These are phyloP conservation scores for Hipparchia semele DNA, from an alignment of 2,888 invertebrate species.

Conservation along the genomic window DNA sequence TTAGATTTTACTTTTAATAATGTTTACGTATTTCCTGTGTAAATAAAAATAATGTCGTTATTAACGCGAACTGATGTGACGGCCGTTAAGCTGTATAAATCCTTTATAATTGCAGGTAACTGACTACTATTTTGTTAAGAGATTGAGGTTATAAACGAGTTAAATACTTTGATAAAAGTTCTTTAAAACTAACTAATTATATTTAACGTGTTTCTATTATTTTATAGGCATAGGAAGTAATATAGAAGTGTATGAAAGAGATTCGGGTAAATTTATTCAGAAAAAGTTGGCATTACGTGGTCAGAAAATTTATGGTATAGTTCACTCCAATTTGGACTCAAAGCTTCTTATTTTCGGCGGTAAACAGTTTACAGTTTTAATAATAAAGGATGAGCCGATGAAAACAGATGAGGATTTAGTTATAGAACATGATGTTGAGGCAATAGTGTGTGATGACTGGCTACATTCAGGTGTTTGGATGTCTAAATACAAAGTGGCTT, in stretches of 20 bases:
- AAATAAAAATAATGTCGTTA: constrained; percentile 44
- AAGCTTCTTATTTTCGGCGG: constrained; percentile 82
- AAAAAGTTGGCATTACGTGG: constrained; percentile 60
- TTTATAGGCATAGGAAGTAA: constrained; percentile 82
- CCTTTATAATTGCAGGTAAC: constrained; percentile 76
- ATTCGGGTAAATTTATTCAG: constrained; percentile 46
- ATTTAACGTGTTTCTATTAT: neutral
- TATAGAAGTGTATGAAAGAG: constrained; percentile 59
- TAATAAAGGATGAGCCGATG: constrained; percentile 14
- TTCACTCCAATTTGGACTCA: constrained; percentile 50
- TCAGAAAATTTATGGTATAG: constrained; percentile 84
- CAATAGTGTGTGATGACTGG: constrained; percentile 84
- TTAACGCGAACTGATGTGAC: constrained; percentile 75
- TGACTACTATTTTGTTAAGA: constrained; percentile 30
- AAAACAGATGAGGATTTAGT: constrained; percentile 34
- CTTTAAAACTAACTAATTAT: neutral
- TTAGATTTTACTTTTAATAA: too few relatives aligned
- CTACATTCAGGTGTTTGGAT: constrained; percentile 84
- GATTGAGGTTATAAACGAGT: neutral
- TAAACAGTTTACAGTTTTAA: constrained; percentile 72
- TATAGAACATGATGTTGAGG: constrained; percentile 47
- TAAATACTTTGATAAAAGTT: constrained; percentile 33
- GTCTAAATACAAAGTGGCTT: constrained; percentile 67
- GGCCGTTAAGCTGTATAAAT: constrained; percentile 69
- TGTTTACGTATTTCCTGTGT: too few relatives aligned